Evolutionary conservation across 2,797 vertebrate species (phyloP).

Genomic region (Otolemur crassicaudatus): DNA sequence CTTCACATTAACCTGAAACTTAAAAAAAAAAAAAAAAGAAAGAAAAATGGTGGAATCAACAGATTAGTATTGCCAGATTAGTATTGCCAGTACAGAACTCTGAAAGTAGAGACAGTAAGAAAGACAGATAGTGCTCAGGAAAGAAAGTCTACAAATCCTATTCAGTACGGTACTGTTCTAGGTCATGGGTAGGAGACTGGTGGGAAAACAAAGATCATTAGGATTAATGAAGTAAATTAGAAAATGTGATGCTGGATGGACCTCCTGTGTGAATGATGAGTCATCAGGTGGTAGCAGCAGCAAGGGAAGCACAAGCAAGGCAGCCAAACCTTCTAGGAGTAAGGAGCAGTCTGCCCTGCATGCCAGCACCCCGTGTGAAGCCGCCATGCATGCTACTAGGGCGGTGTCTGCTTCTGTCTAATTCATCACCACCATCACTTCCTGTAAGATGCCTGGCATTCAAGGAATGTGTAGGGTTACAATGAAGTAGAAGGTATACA

Average conservation of each 20-base stretch:
- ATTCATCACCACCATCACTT: neutral
- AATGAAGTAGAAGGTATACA: neutral
- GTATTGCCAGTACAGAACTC: neutral
- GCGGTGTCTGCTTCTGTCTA: neutral
- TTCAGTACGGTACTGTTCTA: neutral
- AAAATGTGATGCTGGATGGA: neutral
- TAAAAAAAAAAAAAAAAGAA: neutral
- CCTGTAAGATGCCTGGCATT: neutral
- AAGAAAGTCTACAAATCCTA: neutral
- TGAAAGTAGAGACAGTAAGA: neutral
- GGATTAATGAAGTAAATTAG: neutral
- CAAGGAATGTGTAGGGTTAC: neutral
- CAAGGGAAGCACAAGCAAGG: neutral
- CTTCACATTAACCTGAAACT: too few relatives aligned
- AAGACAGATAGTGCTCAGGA: neutral
- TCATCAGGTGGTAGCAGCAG: neutral
- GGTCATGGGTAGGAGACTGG: neutral
- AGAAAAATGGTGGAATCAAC: neutral
- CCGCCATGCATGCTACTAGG: neutral
- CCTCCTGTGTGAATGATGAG: neutral
- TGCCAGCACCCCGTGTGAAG: neutral
- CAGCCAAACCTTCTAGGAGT: neutral
- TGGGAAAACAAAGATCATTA: neutral
- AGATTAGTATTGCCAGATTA: neutral
- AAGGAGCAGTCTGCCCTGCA: neutral